Evolutionary conservation across 2,888 invertebrate species (phyloP).

Genomic region (Coelinius sp.): DNA sequence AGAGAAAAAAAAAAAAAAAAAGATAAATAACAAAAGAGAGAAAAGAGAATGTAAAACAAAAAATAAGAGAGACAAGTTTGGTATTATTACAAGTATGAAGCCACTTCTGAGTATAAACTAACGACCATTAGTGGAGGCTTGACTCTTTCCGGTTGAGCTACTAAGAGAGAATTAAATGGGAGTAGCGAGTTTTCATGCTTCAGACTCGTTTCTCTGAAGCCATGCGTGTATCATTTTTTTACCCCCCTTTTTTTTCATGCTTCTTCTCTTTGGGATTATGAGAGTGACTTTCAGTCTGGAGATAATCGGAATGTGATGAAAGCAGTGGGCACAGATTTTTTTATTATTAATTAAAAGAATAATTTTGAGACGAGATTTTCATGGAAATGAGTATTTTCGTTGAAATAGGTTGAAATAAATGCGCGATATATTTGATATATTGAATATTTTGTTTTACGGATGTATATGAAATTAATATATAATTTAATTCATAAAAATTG

Average conservation of each 20-base stretch:
- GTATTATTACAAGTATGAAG: conserved; percentile 9
- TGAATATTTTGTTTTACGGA: too few relatives aligned
- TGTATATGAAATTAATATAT: too few relatives aligned
- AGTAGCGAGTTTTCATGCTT: conserved; percentile 31
- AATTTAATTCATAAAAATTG: too few relatives aligned
- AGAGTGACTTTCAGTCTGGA: not conserved
- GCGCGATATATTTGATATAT: too few relatives aligned
- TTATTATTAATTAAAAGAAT: not conserved
- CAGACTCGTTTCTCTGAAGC: not conserved
- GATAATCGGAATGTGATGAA: not conserved
- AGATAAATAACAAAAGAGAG: not conserved
- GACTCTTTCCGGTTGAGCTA: conserved; percentile 4
- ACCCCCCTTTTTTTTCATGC: not conserved
- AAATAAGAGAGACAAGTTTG: not conserved
- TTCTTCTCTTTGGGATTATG: not conserved
- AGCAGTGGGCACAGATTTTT: not conserved
- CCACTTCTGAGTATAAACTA: conserved; percentile 12
- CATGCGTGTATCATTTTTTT: conserved; percentile 21
- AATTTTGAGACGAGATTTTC: too few relatives aligned
- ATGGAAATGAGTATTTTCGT: too few relatives aligned
- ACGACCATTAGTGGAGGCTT: not conserved
- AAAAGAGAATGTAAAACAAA: not conserved
- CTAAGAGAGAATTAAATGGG: conserved; percentile 44
- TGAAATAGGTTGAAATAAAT: too few relatives aligned
- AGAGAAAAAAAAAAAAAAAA: not conserved